Percentiles rank a stretch among this genome's conserved stretches.
Conservation (phyloP, 2,113 vertebrate species). For the Otis tarda region DNA sequence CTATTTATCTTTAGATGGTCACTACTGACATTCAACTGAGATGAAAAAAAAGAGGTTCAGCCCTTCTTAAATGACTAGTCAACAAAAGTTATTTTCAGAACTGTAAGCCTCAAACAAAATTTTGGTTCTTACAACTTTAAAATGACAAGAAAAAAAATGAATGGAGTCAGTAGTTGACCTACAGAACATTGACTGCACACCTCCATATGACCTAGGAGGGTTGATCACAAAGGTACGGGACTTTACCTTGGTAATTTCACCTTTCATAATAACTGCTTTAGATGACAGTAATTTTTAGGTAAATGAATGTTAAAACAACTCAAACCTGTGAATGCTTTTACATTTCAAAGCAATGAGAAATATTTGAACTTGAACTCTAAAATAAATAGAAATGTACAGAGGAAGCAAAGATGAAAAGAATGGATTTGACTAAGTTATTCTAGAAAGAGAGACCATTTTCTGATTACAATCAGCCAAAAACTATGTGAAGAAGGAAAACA, state of each 20-base stretch:
- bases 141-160: not conserved
- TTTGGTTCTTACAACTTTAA: not conserved
- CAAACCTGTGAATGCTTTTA: not conserved
- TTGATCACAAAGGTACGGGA: not conserved
- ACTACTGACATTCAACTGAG: not conserved
- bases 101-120: not conserved
- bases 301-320: not conserved
- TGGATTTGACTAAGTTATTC: not conserved
- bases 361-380: not conserved
- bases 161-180: not conserved
- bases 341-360: not conserved
- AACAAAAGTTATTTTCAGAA: not conserved
- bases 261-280: not conserved
- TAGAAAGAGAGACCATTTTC: not conserved
- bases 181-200: not conserved
- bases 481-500: not conserved
- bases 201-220: rapidly evolving
- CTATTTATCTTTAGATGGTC: not conserved
- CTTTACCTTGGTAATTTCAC: not conserved
- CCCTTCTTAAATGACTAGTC: not conserved
- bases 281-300: not conserved
- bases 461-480: not conserved
- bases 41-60: not conserved
- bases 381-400: not conserved
- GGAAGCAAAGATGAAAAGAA: not conserved